These are phyloP conservation scores for Leucophenga varia DNA, from an alignment of 1,140 invertebrate genomes.

Conservation along the genomic window DNA sequence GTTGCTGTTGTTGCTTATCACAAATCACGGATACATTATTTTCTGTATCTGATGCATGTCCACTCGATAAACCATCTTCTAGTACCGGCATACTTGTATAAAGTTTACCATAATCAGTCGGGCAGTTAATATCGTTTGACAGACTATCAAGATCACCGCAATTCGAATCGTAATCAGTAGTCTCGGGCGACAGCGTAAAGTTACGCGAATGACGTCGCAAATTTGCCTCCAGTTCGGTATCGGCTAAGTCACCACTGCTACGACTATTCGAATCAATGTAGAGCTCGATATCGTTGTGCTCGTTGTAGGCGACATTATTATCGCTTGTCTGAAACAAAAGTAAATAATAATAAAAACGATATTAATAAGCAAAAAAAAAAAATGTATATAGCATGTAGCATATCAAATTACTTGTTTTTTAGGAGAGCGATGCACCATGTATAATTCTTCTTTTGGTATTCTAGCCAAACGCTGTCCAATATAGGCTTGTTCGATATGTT, in stretches of 20 bases:
- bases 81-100: slow-evolving; percentile 84
- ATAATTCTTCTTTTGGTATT: slow-evolving; percentile 51
- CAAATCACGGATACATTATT: slow-evolving; percentile 64
- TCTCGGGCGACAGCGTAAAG: slow-evolving; percentile 90
- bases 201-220: slow-evolving; percentile 45
- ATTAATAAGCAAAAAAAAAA: background rate
- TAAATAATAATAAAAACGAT: slow-evolving; percentile 1
- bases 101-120: slow-evolving; percentile 46
- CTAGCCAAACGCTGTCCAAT: slow-evolving; percentile 53
- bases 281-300: slow-evolving; percentile 52
- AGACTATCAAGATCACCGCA: slow-evolving; percentile 80
- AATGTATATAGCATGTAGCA: background rate
- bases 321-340: slow-evolving; percentile 10
- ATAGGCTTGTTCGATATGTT: slow-evolving; percentile 45
- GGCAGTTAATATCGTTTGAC: slow-evolving; percentile 52
- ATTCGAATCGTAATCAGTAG: slow-evolving; percentile 92
- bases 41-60: slow-evolving; percentile 89
- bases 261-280: slow-evolving; percentile 54
- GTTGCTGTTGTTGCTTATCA: slow-evolving; percentile 26
- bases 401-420: slow-evolving; percentile 38
- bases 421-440: slow-evolving; percentile 48
- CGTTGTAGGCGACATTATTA: slow-evolving; percentile 30
- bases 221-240: slow-evolving; percentile 49
- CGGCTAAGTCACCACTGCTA: slow-evolving; percentile 47
- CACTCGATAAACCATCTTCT: slow-evolving; percentile 89